Percentiles rank a stretch among this genome's conserved stretches.
These are phyloP conservation scores for Cryptomyrus ogoouensis DNA, from an alignment of 2,113 vertebrate species.

Conservation along the genomic window DNA sequence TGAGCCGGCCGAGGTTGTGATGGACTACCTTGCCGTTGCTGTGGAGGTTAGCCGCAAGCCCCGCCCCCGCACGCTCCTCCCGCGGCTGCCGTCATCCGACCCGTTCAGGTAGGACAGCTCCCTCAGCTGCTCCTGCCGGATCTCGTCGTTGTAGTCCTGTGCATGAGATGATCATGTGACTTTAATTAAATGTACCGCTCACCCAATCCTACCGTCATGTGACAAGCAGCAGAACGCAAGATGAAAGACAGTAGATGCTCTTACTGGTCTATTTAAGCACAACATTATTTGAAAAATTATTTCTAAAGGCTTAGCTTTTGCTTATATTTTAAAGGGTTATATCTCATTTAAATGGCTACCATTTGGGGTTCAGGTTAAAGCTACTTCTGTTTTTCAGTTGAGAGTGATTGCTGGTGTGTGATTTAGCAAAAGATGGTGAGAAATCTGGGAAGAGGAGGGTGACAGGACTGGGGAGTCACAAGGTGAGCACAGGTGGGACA, in stretches of 20 bases:
- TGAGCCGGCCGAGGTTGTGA: background rate
- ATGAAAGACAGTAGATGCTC: background rate
- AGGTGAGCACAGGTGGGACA: background rate
- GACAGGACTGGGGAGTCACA: background rate
- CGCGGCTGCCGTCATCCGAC: conserved; percentile 82
- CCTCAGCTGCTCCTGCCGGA: conserved; percentile 93
- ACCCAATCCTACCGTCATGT: background rate
- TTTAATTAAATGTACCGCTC: background rate
- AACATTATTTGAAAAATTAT: background rate
- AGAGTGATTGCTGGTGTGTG: background rate
- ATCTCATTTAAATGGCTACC: background rate
- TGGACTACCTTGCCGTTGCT: conserved; percentile 69
- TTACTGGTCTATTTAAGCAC: background rate
- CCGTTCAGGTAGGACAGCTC: conserved; percentile 93
- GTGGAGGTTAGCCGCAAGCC: conserved; percentile 68
- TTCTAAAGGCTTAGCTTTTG: background rate
- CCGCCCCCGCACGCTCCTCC: conserved; percentile 72
- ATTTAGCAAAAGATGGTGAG: background rate
- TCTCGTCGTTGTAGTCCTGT: conserved; percentile 98
- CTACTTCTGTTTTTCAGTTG: background rate
- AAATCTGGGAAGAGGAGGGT: background rate
- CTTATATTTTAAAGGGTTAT: background rate
- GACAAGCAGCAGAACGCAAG: conserved; percentile 17
- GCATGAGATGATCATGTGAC: conserved; percentile 25
- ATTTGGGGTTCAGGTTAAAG: background rate